Evolutionary conservation across 2,888 invertebrate species (phyloP).

Genomic region (Branchellion lobata): DNA sequence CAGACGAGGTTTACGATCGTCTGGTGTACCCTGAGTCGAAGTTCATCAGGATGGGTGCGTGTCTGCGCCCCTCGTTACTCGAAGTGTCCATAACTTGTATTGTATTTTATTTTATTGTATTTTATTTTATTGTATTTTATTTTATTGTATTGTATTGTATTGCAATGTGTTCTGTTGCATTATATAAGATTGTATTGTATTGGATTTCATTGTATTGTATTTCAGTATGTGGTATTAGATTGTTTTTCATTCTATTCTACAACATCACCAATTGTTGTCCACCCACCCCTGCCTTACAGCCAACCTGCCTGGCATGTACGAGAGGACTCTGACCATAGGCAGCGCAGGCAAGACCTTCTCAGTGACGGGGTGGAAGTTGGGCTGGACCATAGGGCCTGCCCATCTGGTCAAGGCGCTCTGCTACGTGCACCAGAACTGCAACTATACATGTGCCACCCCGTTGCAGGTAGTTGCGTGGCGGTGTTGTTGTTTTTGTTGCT

Average conservation of each 20-base stretch:
- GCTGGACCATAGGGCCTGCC: slow-evolving; percentile 91
- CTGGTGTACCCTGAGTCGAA: slow-evolving; percentile 1
- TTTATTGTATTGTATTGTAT: too few relatives aligned
- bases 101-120: too few relatives aligned
- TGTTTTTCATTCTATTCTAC: too few relatives aligned
- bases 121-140: too few relatives aligned
- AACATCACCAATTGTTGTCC: too few relatives aligned
- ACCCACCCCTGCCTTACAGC: slow-evolving; percentile 64
- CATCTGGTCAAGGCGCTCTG: slow-evolving; percentile 77
- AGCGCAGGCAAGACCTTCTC: slow-evolving; percentile 96
- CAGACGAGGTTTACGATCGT: slow-evolving; percentile 19
- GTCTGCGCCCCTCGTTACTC: not conserved
- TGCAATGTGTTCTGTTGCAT: too few relatives aligned
- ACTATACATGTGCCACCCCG: slow-evolving; percentile 87
- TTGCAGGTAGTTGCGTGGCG: slow-evolving; percentile 66
- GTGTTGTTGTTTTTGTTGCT: not conserved
- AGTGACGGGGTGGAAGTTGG: slow-evolving; percentile 80
- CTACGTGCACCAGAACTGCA: slow-evolving; percentile 86
- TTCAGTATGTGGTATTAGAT: too few relatives aligned
- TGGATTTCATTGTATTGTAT: too few relatives aligned
- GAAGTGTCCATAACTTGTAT: too few relatives aligned
- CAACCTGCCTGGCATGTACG: slow-evolving; percentile 93
- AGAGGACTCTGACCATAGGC: slow-evolving; percentile 91
- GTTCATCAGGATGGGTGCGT: slow-evolving; percentile 39
- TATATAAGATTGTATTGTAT: too few relatives aligned